These are phyloP conservation scores for Lissocephala sabroskyi DNA, from an alignment of 2,888 invertebrate species.

Conservation along the genomic window DNA sequence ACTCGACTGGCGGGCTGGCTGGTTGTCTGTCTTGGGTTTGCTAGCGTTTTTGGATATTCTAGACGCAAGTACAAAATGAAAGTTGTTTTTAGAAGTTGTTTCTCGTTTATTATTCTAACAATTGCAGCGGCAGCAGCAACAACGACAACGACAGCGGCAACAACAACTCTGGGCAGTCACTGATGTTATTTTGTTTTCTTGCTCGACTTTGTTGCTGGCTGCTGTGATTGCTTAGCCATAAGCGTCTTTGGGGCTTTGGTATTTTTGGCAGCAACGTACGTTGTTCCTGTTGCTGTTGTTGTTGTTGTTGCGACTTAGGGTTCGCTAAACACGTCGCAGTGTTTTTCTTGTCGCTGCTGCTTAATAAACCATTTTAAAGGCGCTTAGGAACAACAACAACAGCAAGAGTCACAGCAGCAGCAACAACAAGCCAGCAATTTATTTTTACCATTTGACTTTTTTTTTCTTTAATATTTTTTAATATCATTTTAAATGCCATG, in stretches of 20 bases:
- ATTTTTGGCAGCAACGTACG: constrained; percentile 35
- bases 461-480: constrained; percentile 27
- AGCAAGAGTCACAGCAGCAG: too few relatives aligned
- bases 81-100: constrained; percentile 60
- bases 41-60: too few relatives aligned
- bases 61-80: constrained; percentile 53
- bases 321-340: constrained; percentile 13
- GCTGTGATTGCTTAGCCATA: too few relatives aligned
- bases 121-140: constrained; percentile 24
- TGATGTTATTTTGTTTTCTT: too few relatives aligned
- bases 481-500: constrained; percentile 62
- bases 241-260: constrained; percentile 32
- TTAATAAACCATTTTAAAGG: constrained; percentile 12
- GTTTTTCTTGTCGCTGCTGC: constrained; percentile 13
- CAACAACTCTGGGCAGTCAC: neutral
- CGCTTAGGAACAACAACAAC: neutral
- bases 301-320: too few relatives aligned
- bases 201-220: too few relatives aligned
- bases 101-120: constrained; percentile 48
- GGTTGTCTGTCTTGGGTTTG: constrained; percentile 5
- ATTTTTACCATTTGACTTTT: constrained; percentile 45
- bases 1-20: too few relatives aligned
- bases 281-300: constrained; percentile 43
- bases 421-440: too few relatives aligned
- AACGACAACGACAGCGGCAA: constrained; percentile 12